A percentile compares a stretch with the other conserved stretches of the same genome.
Evolutionary conservation across 1,140 invertebrate species (phyloP).

Genomic region (Paraescarpia echinospica): DNA sequence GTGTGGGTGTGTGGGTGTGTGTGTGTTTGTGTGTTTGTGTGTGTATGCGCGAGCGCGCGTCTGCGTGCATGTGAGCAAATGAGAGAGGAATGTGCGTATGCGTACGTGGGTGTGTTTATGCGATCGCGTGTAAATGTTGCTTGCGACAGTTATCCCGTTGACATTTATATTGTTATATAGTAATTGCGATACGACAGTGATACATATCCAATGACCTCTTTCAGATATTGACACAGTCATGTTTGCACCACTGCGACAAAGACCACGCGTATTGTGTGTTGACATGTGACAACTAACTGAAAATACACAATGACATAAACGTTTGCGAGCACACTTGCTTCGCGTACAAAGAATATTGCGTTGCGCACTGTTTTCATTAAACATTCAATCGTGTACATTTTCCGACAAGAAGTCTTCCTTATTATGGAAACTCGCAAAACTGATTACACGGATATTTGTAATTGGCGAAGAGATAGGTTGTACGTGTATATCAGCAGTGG

Average conservation of each 20-base stretch:
- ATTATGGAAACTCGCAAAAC: background rate
- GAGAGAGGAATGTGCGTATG: no score
- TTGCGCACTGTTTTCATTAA: background rate
- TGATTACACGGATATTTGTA: no score
- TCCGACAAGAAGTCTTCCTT: background rate
- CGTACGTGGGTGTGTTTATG: no score
- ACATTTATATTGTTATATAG: background rate
- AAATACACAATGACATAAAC: background rate
- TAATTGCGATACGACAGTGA: no score
- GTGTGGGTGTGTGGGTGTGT: no score
- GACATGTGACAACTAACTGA: background rate
- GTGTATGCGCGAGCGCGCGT: no score
- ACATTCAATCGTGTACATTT: background rate
- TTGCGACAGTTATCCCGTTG: background rate
- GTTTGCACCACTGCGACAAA: background rate
- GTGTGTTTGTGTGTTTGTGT: no score
- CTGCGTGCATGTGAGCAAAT: no score
- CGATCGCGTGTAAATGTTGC: background rate
- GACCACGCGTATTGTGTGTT: background rate
- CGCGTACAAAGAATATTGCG: background rate
- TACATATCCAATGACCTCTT: background rate
- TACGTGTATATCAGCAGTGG: no score
- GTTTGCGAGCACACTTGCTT: background rate
- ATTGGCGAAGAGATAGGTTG: no score
- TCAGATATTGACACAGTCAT: background rate